Evolutionary conservation across 2,113 vertebrate species (phyloP), one percentile per base, ranked within the genome.

Genomic region (Columba livia): DNA sequence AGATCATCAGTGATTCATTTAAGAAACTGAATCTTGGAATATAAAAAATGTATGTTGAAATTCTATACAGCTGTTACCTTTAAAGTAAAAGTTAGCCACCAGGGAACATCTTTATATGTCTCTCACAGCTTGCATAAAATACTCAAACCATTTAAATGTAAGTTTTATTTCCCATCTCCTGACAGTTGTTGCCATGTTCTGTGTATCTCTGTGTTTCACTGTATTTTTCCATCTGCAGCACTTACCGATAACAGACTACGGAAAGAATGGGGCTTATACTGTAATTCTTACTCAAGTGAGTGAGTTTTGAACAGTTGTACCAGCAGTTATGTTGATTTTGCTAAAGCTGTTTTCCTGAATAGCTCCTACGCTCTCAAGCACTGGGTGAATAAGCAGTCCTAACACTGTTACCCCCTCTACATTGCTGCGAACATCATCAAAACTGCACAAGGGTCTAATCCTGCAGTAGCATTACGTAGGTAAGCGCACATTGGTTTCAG

Each of bases 61-160:
- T 87, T 81, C 44, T 79, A 64, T 82, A 26, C 90, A 91, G 77
- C 54, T 95, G 83, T 95, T 90, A 80, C 18, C 34, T 81, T 87
- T 97, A 96, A 85, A 94, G 73, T 84, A 69, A 54, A 75, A 87
- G 18, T 61, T 89, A 83, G 74, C 50, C 95, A 93, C 89, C 79
- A 36, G 92, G 92, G 95, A 95, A 40, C n/a, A 73, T 47, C 80
- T 93, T 90, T 88, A 90, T 94, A 95, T 82, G 90, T 91, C 73
- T 95, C 85, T 90, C 26, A 3, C 65, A 88, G 91, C 85, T 91
- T 79, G 53, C 26, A 80, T 93, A 69, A 96, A 97, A 96, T 78
- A 84, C 32, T 67, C 83, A 91, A 58, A 83, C n/a, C 15, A 71
- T 85, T 83, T 70, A 97, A 95, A 94, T 24, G 6, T 47, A 50